phyloP scores from a whole-genome alignment of 64 coral and sea anemone species.

The Exaiptasia diaphana region DNA sequence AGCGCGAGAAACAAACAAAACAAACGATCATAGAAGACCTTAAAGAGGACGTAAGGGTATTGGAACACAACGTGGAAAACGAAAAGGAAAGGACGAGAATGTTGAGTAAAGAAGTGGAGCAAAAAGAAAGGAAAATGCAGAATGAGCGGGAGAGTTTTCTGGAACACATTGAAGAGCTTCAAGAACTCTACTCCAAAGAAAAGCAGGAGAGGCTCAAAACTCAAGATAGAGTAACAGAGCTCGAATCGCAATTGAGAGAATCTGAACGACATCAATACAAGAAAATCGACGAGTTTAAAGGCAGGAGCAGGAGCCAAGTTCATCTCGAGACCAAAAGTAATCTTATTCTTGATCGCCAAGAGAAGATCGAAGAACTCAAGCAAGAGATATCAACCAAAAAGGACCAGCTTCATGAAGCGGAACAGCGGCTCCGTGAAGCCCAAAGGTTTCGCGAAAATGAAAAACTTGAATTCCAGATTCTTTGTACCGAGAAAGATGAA shows the following conservation, averaged over 20 bases:
- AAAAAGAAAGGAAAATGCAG: constrained; percentile 9
- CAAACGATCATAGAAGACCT: constrained; percentile 49
- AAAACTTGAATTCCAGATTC: constrained; percentile 14
- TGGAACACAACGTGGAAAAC: constrained; percentile 21
- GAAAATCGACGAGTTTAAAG: constrained; percentile 23
- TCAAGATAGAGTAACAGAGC: constrained; percentile 15
- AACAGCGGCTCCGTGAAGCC: constrained; percentile 23
- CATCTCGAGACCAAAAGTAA: constrained; percentile 5
- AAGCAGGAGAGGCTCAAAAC: neutral
- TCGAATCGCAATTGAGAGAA: constrained; percentile 11
- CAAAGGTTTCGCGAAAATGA: constrained; percentile 30
- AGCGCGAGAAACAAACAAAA: constrained; percentile 44
- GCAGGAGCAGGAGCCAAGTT: neutral
- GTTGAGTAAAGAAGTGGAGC: constrained; percentile 12
- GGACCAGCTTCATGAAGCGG: constrained; percentile 5
- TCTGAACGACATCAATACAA: neutral
- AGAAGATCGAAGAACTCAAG: constrained; percentile 43
- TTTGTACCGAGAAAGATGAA: constrained; percentile 38
- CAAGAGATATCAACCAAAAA: constrained; percentile 40
- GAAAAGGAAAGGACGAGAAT: constrained; percentile 29
- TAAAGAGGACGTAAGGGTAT: constrained; percentile 26
- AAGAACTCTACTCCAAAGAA: constrained; percentile 15
- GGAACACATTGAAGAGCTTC: constrained; percentile 41
- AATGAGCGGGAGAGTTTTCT: constrained; percentile 17
- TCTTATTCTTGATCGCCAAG: neutral